Base-by-base conservation (phyloP, 1,140 invertebrate species). In the Homalodisca vitripennis region DNA sequence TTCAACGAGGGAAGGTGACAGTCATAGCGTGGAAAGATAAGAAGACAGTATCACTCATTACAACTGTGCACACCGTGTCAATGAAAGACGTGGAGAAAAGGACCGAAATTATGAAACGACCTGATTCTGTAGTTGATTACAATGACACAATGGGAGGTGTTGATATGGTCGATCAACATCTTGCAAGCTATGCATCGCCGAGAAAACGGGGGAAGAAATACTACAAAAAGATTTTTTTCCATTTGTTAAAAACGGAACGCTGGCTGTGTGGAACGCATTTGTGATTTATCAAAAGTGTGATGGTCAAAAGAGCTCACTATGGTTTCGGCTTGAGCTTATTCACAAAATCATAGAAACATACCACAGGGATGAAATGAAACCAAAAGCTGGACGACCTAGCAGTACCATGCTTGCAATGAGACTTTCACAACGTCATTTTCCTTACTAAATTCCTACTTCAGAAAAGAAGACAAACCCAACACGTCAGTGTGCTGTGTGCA, bases 91-190 rank as follows among this genome's bases (percentile, higher is more conserved):
- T 22, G 2, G 64, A 66, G 20, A 41, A 41, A 41, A 6, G 34
- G 17, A 17, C 6, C 17, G 6, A 41, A 17, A 6, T 41, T 10
- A 41, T 10, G 17, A 41, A 41, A 41, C 34, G 34, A 41, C 34
- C 34, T 17, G 13, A 10, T 6, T 13, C 2, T 27, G 31, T 70
- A 1, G 10, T 13, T 6, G 46, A 70, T 27, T 70, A 70, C 53
- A 70, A 70, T 53, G 27, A 51, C 13, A 10, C 17, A 22, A 70
- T 70, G 68, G 32, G 34, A 48, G 27, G 60, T 10, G 47, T 70
- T 6, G 68, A 70, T 29, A 29, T 27, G 32, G 32, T 32, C 1
- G 68, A 70, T 53, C 62, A 70, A 27, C 6, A 60, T 13, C 27
- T 70, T 2, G 12, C 34, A 12, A 32, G 30, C 31, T 70, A 70